phyloP scores from a whole-genome alignment of 2,888 invertebrate species.

The Cryptus viduatorius region DNA sequence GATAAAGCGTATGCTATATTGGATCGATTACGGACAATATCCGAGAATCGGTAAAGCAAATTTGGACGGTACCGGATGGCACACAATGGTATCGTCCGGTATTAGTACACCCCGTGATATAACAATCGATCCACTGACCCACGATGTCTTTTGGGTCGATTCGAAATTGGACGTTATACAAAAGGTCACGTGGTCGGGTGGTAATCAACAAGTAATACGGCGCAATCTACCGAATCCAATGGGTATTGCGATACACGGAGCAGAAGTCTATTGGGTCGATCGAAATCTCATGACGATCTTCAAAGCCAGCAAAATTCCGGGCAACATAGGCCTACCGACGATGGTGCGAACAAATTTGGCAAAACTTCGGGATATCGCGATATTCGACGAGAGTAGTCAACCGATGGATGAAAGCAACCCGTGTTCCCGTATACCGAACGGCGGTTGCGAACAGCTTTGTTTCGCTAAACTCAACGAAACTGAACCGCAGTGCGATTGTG shows the following conservation, averaged over 20 bases:
- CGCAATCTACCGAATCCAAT: conserved; percentile 96
- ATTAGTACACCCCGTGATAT: conserved; percentile 96
- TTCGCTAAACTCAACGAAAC: conserved; percentile 94
- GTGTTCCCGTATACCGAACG: conserved; percentile 91
- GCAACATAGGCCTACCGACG: conserved; percentile 90
- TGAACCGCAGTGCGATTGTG: conserved; percentile 94
- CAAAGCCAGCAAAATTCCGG: conserved; percentile 92
- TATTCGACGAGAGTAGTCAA: conserved; percentile 95
- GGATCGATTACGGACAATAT: conserved; percentile 99
- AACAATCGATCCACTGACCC: conserved; percentile 96
- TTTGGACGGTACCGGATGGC: conserved; percentile 95
- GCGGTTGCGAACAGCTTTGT: conserved; percentile 97
- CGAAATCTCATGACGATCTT: conserved; percentile 94
- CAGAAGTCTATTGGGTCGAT: conserved; percentile 97
- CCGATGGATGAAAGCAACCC: conserved; percentile 94
- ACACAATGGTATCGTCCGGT: conserved; percentile 94
- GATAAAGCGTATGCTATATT: conserved; percentile 95
- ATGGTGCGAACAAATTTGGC: conserved; percentile 93
- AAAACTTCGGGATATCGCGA: conserved; percentile 95
- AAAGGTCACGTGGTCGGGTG: conserved; percentile 94
- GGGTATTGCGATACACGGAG: conserved; percentile 95
- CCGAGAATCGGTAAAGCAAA: conserved; percentile 96
- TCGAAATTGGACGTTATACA: conserved; percentile 97
- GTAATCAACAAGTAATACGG: conserved; percentile 92
- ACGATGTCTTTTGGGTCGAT: conserved; percentile 99